Conservation (phyloP, 2,113 vertebrate species). For the Pterocles burchelli region DNA sequence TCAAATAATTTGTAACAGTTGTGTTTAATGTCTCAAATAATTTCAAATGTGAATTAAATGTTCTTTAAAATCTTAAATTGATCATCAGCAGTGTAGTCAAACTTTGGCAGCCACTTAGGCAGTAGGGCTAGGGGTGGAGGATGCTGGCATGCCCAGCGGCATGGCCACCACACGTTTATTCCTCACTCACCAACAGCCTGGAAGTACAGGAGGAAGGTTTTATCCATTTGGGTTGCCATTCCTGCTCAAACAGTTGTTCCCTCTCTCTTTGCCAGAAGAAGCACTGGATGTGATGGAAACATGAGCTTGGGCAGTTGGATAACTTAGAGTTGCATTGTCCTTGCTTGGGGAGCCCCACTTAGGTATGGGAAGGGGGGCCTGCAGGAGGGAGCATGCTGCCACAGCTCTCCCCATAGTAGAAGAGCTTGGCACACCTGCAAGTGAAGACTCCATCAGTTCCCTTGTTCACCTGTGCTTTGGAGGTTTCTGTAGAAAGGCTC, state of each 20-base stretch:
- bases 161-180: not conserved
- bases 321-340: not conserved
- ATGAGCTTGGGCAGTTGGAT: not conserved
- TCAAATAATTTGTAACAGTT: slow-evolving; percentile 18
- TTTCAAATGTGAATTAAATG: not conserved
- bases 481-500: not conserved
- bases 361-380: not conserved
- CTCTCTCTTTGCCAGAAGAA: not conserved
- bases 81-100: not conserved
- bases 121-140: not conserved
- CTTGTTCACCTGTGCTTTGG: not conserved
- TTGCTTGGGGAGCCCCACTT: accelerated
- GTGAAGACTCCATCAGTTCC: not conserved
- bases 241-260: not conserved
- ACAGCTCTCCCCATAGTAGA: accelerated
- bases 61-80: not conserved
- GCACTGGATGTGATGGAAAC: not conserved
- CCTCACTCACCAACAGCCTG: not conserved
- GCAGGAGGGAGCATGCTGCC: accelerated
- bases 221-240: not conserved
- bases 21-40: not conserved
- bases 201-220: not conserved
- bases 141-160: not conserved
- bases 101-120: not conserved
- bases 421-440: not conserved